Base-by-base conservation (phyloP, 2,113 vertebrate genomes). In the Rhinopomastus cyanomelas region DNA sequence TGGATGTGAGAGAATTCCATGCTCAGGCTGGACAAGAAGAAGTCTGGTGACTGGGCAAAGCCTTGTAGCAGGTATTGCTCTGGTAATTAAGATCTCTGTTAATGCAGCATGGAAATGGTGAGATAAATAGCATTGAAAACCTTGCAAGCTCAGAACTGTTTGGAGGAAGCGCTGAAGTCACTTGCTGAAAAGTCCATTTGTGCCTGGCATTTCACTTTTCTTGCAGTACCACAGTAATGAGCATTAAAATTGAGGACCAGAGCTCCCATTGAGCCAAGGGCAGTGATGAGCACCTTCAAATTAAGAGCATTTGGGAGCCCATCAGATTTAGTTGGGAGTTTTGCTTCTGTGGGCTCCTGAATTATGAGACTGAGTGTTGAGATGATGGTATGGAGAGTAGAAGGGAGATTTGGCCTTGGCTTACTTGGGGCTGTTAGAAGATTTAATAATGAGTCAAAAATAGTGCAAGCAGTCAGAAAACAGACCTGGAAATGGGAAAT, bases 1-100 rank as follows among this genome's bases (percentile, higher is more conserved):
- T 74, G 23, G 67, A 25, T 1, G 1, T 7, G 59, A 80, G 34
- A 72, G 36, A 77, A 56, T 44, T 68, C 51, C 56, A 57, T 7
- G 5, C 46, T 82, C 16, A 2, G 53, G 30, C 29, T 36, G 73
- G 37, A 18, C 46, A 16, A 57, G 68, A n/a, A 62, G 64, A 93
- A 71, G 91, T 81, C 53, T 85, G 89, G 42, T 91, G 84, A 37
- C 86, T 79, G 78, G 78, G 89, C 49, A 85, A 86, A 95, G 90
- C 85, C 77, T 92, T n/a, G 44, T 56, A 87, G 64, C 84, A 78
- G 80, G 77, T 76, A 69, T 39, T 81, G 53, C 73, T 80, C 49
- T 64, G 73, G 25, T 83, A 78, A 83, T 84, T 37, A 84, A 65
- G 3, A 0, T 15, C 46, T 16, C 71, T 56, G 6, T 85, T 86